These are phyloP conservation scores for Scatophagus argus DNA, from an alignment of 2,113 vertebrate species.

Conservation along the genomic window DNA sequence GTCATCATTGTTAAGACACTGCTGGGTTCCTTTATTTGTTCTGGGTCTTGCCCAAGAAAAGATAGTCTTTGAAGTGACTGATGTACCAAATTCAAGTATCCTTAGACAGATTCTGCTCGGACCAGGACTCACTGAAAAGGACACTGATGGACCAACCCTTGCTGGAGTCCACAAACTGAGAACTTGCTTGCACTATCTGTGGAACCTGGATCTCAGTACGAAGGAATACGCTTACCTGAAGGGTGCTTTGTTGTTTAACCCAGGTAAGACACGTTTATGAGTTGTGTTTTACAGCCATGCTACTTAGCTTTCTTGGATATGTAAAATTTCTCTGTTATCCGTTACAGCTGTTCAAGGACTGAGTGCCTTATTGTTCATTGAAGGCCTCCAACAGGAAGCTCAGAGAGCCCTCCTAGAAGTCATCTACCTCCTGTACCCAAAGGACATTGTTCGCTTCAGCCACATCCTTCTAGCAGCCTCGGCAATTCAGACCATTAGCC, in stretches of 20 bases:
- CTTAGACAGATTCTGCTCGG: slow-evolving; percentile 88
- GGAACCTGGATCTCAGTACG: slow-evolving; percentile 85
- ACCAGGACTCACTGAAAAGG: slow-evolving; percentile 6
- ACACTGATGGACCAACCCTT: slow-evolving; percentile 70
- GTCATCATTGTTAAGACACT: slow-evolving; percentile 76
- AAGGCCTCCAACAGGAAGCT: slow-evolving; percentile 85
- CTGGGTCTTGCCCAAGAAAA: slow-evolving; percentile 88
- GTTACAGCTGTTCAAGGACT: slow-evolving; percentile 81
- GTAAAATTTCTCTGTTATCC: not conserved
- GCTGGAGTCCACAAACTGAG: slow-evolving; percentile 81
- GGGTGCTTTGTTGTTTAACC: slow-evolving; percentile 87
- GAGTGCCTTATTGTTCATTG: slow-evolving; percentile 63
- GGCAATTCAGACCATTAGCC: slow-evolving; percentile 77
- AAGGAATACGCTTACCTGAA: slow-evolving; percentile 89
- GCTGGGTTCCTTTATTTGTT: slow-evolving; percentile 88
- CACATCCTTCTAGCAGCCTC: slow-evolving; percentile 74
- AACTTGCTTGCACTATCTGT: slow-evolving; percentile 84
- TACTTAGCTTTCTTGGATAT: not conserved
- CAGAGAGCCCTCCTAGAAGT: slow-evolving; percentile 82
- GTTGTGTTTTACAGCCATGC: not conserved
- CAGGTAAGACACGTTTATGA: slow-evolving; percentile 78
- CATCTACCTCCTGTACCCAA: slow-evolving; percentile 73
- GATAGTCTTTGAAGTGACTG: slow-evolving; percentile 87
- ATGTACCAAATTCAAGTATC: slow-evolving; percentile 84
- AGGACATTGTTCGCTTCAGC: slow-evolving; percentile 75